These are phyloP conservation scores for Liposcelis brunnea DNA, from an alignment of 2,888 invertebrate genomes.

Conservation along the genomic window DNA sequence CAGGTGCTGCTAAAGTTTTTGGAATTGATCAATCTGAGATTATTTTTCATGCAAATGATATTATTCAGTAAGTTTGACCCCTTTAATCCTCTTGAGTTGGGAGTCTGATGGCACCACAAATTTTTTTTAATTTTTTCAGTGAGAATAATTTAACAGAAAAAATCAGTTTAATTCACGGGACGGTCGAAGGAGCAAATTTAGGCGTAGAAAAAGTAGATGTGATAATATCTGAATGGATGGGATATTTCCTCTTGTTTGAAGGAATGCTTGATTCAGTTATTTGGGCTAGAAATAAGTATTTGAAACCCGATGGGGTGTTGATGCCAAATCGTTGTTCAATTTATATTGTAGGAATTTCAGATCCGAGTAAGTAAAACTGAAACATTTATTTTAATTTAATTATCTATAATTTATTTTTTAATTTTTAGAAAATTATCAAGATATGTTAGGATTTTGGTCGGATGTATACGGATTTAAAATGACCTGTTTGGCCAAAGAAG, in stretches of 20 bases:
- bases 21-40: conserved; percentile 95
- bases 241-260: conserved; percentile 89
- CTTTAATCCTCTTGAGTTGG: too few species aligned
- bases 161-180: conserved; percentile 66
- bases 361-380: conserved; percentile 32
- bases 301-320: conserved; percentile 56
- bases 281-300: conserved; percentile 65
- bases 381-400: conserved; percentile 11
- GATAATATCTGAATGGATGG: conserved; percentile 98
- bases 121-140: conserved; percentile 22
- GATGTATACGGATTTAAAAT: conserved; percentile 89
- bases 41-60: conserved; percentile 88
- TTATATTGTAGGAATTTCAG: conserved; percentile 62
- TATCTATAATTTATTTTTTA: conserved; percentile 7
- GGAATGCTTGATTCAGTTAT: conserved; percentile 93
- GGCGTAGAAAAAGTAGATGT: conserved; percentile 69
- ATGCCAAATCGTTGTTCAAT: conserved; percentile 75
- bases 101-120: neutral
- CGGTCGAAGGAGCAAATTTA: conserved; percentile 64
- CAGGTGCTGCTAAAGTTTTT: conserved; percentile 77
- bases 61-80: conserved; percentile 51
- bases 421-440: conserved; percentile 44
- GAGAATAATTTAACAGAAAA: conserved; percentile 58
- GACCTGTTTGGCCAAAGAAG: conserved; percentile 75
- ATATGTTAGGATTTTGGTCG: conserved; percentile 72